Percentiles rank a stretch among this genome's conserved stretches.
These are phyloP conservation scores for Lipotes vexillifer DNA, from an alignment of 2,113 vertebrate species.

Conservation along the genomic window DNA sequence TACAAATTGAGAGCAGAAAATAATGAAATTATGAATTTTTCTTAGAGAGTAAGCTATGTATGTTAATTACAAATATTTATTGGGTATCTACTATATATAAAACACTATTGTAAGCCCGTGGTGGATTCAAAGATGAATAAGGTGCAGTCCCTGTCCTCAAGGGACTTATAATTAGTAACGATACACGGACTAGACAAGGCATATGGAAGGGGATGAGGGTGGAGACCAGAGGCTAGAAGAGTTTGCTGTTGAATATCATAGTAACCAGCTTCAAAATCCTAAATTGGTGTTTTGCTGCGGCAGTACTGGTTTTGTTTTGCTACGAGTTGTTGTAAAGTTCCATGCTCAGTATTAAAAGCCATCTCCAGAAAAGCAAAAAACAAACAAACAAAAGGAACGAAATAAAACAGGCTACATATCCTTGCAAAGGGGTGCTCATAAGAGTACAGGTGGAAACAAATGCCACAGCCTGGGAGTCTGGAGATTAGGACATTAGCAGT, in stretches of 20 bases:
- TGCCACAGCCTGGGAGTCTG: constrained; percentile 23
- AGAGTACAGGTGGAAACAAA: background rate
- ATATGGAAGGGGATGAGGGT: background rate
- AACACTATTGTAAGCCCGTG: background rate
- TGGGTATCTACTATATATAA: background rate
- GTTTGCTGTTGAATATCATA: background rate
- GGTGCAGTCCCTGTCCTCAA: background rate
- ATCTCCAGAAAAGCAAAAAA: background rate
- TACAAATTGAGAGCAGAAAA: background rate
- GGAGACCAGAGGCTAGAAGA: background rate
- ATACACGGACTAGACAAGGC: background rate
- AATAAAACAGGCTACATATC: background rate
- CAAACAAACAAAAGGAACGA: background rate
- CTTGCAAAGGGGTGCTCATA: background rate
- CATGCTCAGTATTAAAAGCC: background rate
- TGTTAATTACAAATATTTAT: background rate
- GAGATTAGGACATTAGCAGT: constrained; percentile 52
- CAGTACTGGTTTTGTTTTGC: background rate
- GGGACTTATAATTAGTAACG: background rate
- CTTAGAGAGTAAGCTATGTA: background rate
- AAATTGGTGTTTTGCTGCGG: background rate
- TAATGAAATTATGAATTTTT: background rate
- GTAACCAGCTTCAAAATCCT: background rate
- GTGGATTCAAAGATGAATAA: background rate
- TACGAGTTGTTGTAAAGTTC: background rate